phyloP scores from a whole-genome alignment of 2,113 vertebrate species.

The Megaceryle maxima region DNA sequence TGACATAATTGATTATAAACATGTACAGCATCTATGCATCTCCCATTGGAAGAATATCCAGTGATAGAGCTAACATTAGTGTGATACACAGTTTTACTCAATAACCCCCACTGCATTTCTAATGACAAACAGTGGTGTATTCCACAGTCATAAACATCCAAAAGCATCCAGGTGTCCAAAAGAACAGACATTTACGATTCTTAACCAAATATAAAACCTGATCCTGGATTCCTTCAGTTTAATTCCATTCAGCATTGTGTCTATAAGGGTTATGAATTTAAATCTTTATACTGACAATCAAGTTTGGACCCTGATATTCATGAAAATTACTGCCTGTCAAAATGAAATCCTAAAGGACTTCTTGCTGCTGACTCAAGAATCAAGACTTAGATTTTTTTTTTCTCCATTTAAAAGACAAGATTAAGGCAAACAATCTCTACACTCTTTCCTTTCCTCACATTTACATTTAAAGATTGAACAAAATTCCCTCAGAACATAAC shows the following conservation, averaged over 20 bases:
- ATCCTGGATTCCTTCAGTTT: not conserved
- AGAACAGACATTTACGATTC: not conserved
- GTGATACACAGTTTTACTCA: constrained; percentile 62
- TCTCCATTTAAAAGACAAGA: not conserved
- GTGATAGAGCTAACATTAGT: constrained; percentile 62
- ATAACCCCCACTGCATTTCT: constrained; percentile 24
- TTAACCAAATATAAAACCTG: not conserved
- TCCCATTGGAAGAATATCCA: constrained; percentile 76
- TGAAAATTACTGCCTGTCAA: not conserved
- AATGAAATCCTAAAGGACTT: not conserved
- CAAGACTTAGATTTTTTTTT: not conserved
- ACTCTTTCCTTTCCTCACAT: not conserved
- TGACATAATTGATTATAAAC: constrained; percentile 69
- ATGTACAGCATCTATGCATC: constrained; percentile 70
- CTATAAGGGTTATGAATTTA: not conserved
- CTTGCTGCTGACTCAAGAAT: not conserved
- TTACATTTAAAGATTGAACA: not conserved
- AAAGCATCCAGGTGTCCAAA: not conserved
- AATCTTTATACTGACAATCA: not conserved
- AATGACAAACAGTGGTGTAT: constrained; percentile 31
- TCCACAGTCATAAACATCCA: not conserved
- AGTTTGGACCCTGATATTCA: not conserved
- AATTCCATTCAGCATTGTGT: not conserved
- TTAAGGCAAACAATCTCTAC: not conserved
- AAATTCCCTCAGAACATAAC: not conserved